Base-by-base conservation (phyloP, 1,140 invertebrate species). In the Macrotrachela quadricornifera region DNA sequence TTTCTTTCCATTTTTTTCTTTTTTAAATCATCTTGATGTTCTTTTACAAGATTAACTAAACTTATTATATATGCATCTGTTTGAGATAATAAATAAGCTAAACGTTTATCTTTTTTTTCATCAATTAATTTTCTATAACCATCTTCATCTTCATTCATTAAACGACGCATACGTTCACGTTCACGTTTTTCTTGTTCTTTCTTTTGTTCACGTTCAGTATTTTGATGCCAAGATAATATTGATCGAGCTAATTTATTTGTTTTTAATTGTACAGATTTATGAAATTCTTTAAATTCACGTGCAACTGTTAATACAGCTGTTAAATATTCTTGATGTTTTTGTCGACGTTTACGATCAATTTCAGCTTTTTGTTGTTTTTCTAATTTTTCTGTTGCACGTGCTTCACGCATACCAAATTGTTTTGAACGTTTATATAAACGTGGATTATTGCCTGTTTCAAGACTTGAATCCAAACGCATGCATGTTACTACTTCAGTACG, bases 301-400 rank as follows among this genome's bases (percentile, higher is more conserved):
- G 82, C 85, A 74, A 96, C 91, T 68, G 91, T 86, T 12, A 96
- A 68, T 15, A 97, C 84, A 21, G 86, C 85, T 62, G 80, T 83
- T 36, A 96, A 71, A 70, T 92, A 96, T 73, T 96, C 87, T 71
- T 79, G 58, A 58, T 75, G 90, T 68, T 95, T 94, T 65, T 95
- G 88, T 39, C 87, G 73, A 17, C 85, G 77, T 66, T 91, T 92
- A 17, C 85, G 77, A 71, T 97, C 91, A 15, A 88, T 87, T 69
- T 97, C 91, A 44, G 94, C 70, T 72, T 95, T 91, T 70, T 95
- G 90, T 72, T 97, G 91, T 64, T 96, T 96, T 66, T 97, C 92
- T 17, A 97, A 74, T 69, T 92, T 94, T 68, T 97, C 92, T 0
- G 91, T 97, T 44, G 90, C 84, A 50, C 92, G 76, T 9, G 91